Evolutionary conservation across 2,888 invertebrate species (phyloP).

Genomic region (Clanis bilineata): DNA sequence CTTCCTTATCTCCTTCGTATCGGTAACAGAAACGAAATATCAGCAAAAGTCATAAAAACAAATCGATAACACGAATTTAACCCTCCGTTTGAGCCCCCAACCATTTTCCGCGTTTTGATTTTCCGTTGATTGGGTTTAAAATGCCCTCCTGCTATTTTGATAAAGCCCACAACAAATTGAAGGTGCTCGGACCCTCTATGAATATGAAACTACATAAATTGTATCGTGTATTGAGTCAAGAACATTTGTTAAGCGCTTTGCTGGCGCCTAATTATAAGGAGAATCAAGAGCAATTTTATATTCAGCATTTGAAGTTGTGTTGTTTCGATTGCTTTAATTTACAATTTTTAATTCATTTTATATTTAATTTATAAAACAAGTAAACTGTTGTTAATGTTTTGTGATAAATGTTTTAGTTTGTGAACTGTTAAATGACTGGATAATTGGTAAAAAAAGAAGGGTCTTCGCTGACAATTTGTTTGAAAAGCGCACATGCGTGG

Average conservation of each 20-base stretch:
- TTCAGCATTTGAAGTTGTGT: background rate
- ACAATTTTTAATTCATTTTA: background rate
- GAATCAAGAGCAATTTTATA: background rate
- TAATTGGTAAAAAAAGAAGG: too few relatives aligned
- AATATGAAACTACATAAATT: conserved; percentile 47
- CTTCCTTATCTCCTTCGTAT: conserved; percentile 26
- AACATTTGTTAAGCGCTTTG: conserved; percentile 30
- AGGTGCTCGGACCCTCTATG: conserved; percentile 52
- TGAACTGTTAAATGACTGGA: background rate
- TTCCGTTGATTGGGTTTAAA: conserved; percentile 80
- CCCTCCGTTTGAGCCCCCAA: conserved; percentile 74
- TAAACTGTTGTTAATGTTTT: too few relatives aligned
- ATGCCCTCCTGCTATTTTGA: conserved; percentile 70
- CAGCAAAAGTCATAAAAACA: conserved; percentile 75
- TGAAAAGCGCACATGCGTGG: conserved; percentile 24
- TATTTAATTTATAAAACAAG: too few relatives aligned
- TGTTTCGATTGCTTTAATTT: background rate
- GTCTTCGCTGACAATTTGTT: background rate
- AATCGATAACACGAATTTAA: conserved; percentile 78
- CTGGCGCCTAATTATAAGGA: background rate
- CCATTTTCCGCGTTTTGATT: conserved; percentile 80
- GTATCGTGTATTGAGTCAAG: conserved; percentile 28
- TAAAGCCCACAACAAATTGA: conserved; percentile 66
- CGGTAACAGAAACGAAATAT: conserved; percentile 59
- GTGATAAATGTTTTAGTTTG: background rate